phyloP scores from a whole-genome alignment of 2,888 invertebrate species.

The Spodoptera littoralis region DNA sequence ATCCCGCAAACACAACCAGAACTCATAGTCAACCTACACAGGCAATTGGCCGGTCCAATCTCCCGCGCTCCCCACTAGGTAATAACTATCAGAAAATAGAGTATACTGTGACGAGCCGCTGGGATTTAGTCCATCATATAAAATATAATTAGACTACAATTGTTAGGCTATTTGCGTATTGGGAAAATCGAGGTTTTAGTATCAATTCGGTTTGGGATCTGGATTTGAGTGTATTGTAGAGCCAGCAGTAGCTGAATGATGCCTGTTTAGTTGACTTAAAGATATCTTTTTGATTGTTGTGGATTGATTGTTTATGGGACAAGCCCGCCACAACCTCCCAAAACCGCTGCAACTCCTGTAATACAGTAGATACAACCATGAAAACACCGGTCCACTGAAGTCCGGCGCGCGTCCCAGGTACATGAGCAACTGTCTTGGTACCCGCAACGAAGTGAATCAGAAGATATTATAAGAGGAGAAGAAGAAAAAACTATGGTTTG shows the following conservation, averaged over 20 bases:
- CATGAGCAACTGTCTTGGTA: too few relatives aligned
- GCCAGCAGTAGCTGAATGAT: too few relatives aligned
- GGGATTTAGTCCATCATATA: slow-evolving; percentile 38
- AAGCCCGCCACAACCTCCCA: too few relatives aligned
- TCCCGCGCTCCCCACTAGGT: slow-evolving; percentile 56
- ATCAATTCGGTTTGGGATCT: not conserved
- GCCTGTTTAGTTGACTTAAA: not conserved
- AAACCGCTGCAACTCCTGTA: too few relatives aligned
- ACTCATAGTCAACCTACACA: slow-evolving; percentile 50
- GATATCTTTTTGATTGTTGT: too few relatives aligned
- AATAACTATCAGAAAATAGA: slow-evolving; percentile 61
- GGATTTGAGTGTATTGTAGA: not conserved
- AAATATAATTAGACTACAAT: slow-evolving; percentile 46
- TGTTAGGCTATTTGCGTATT: slow-evolving; percentile 24
- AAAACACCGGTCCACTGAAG: too few relatives aligned
- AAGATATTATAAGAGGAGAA: too few relatives aligned
- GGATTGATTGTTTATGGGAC: too few relatives aligned
- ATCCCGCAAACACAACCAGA: not conserved
- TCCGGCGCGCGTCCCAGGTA: too few relatives aligned
- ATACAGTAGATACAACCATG: too few relatives aligned
- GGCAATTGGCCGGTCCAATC: slow-evolving; percentile 68
- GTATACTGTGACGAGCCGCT: slow-evolving; percentile 56
- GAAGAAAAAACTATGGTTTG: too few relatives aligned
- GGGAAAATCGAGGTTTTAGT: slow-evolving; percentile 21
- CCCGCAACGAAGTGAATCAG: too few relatives aligned